Conservation (phyloP, 2,888 invertebrate species). For the Chelonus formosanus region DNA sequence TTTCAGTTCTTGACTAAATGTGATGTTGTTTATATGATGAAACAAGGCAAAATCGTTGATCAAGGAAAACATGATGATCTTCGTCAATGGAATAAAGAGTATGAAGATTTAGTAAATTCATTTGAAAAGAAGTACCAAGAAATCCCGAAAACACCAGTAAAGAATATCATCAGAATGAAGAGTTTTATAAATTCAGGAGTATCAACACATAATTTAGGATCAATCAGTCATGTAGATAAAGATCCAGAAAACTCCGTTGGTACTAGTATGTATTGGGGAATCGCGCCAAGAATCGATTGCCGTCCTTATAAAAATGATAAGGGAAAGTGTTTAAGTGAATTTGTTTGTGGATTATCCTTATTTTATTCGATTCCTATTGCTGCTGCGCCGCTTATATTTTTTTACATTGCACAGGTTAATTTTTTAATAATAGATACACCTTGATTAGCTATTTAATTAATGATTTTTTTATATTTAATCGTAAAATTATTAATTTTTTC, state of each 20-base stretch:
- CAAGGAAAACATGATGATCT: constrained; percentile 68
- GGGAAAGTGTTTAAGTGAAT: constrained; percentile 18
- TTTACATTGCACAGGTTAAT: constrained; percentile 44
- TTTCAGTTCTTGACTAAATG: constrained; percentile 68
- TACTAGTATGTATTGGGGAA: neutral
- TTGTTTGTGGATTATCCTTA: constrained; percentile 35
- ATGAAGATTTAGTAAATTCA: constrained; percentile 45
- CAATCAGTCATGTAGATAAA: constrained; percentile 6
- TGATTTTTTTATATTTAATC: constrained; percentile 1
- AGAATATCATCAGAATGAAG: neutral
- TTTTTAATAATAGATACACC: constrained; percentile 1
- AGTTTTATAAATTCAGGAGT: neutral
- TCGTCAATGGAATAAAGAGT: constrained; percentile 54
- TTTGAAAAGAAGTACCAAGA: constrained; percentile 38
- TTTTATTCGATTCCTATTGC: constrained; percentile 46
- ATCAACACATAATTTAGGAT: constrained; percentile 15
- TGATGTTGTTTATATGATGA: constrained; percentile 68
- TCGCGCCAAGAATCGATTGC: constrained; percentile 19
- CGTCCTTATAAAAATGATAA: constrained; percentile 14
- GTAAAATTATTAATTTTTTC: constrained; percentile 16
- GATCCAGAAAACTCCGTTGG: neutral
- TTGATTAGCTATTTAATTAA: constrained; percentile 15
- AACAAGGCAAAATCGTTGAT: constrained; percentile 68
- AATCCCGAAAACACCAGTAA: neutral
- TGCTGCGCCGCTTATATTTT: constrained; percentile 43